These are phyloP conservation scores for Natrix natrix DNA, from an alignment of 2,797 vertebrate species.

Conservation along the genomic window DNA sequence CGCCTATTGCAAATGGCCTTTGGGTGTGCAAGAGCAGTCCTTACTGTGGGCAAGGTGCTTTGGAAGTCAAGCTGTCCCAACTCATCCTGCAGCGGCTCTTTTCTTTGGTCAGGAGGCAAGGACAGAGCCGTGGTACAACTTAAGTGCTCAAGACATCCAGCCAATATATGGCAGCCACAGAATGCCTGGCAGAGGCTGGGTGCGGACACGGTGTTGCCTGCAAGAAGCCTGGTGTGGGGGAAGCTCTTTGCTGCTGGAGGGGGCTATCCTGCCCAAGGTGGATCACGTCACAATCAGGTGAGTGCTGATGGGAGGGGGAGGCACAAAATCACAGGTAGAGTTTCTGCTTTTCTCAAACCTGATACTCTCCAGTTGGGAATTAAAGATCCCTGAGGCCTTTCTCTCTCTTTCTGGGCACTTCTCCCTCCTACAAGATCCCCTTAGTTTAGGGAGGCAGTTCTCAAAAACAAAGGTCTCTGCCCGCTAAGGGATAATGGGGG, in stretches of 20 bases:
- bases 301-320: neutral
- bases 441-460: neutral
- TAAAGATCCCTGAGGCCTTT: neutral
- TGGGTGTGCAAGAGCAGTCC: neutral
- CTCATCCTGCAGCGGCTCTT: rapidly evolving
- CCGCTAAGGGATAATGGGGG: neutral
- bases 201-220: constrained; percentile 78
- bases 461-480: neutral
- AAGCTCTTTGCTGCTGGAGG: constrained; percentile 83
- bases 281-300: constrained; percentile 75
- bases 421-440: neutral
- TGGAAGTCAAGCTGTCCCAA: neutral
- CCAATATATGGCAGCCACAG: constrained; percentile 72
- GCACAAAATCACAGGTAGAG: neutral
- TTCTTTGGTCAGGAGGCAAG: constrained; percentile 72
- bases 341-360: neutral
- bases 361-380: neutral
- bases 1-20: neutral
- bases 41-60: neutral
- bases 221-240: constrained; percentile 86
- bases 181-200: constrained; percentile 61
- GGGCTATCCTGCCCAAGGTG: constrained; percentile 69
- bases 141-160: constrained; percentile 85
- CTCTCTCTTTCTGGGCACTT: neutral
- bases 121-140: constrained; percentile 82